Evolutionary conservation across 2,888 invertebrate genomes (phyloP).

Genomic region (Tachystola acroxantha): DNA sequence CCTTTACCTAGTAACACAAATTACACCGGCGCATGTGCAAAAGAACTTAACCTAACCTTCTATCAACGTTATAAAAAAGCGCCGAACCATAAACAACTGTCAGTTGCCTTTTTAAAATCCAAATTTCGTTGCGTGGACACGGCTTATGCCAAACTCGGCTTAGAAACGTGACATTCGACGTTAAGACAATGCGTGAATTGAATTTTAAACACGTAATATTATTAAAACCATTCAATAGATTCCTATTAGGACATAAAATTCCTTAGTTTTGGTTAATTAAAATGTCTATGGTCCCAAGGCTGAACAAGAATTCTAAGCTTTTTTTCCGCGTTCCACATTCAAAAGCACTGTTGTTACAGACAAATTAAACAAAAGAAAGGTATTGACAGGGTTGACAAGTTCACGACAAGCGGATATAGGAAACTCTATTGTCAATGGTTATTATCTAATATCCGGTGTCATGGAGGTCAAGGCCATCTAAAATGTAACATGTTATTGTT

Average conservation of each 20-base stretch:
- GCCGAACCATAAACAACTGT: conserved; percentile 25
- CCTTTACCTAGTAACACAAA: conserved; percentile 73
- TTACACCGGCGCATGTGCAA: conserved; percentile 43
- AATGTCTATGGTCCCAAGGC: conserved; percentile 22
- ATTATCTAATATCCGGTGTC: conserved; percentile 41
- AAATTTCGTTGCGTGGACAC: conserved; percentile 20
- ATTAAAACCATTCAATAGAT: conserved; percentile 20
- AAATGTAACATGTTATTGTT: conserved; percentile 15
- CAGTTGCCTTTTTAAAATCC: conserved; percentile 25
- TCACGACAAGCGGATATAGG: conserved; percentile 53
- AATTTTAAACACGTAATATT: conserved; percentile 37
- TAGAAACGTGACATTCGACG: conserved; percentile 61
- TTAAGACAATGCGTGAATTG: conserved; percentile 51
- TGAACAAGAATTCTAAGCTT: conserved; percentile 10
- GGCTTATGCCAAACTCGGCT: conserved; percentile 32
- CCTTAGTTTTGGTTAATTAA: conserved; percentile 23
- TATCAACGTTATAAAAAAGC: not conserved
- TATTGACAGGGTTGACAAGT: conserved; percentile 44
- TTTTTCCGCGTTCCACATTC: conserved; percentile 24
- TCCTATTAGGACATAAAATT: conserved; percentile 18
- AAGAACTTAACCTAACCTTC: conserved; percentile 28
- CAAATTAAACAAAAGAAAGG: conserved; percentile 46
- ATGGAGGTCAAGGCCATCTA: conserved; percentile 47
- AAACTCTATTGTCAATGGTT: conserved; percentile 39
- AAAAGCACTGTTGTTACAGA: conserved; percentile 2